Base-by-base conservation (phyloP, 2,888 invertebrate species). In the Melipona beecheii region DNA sequence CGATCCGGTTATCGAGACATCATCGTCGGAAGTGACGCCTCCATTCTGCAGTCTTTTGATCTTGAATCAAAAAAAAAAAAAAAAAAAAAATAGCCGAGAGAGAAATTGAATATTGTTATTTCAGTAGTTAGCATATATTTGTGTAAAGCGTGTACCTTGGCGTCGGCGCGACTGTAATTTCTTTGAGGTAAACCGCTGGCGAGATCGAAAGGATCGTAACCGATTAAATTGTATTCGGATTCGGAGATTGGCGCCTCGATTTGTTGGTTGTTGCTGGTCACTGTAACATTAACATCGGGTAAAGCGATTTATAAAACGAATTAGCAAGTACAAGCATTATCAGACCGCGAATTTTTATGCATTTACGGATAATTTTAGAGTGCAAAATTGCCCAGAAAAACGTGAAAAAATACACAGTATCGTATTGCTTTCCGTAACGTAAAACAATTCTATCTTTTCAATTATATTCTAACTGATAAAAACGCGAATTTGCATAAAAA, bases 181-280 rank as follows among this genome's bases (percentile, higher is more conserved):
- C 94, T 95, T 80, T 96, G 95, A 21, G 96, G 95, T 85, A 96
- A 95, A 36, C 97, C 96, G 84, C 96, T 96, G 87, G 97, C 95
- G 70, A 97, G 96, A 94, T 98, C 98, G 91, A 97, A 96, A 69
- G 97, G 95, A 21, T 97, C 95, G n/a, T 97, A 96, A 92, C 98
- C 98, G 94, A 97, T 96, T 43, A 97, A 94, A 89, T 97, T 97
- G 89, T 96, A 96, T 87, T 98, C 98, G 4, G 96, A 95, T 93
- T 97, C 97, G 0, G 97, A 97, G 62, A 96, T 96, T 2, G 97
- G 97, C 0, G 97, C 96, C 80, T 97, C 97, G 88, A 96, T 96
- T 89, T 97, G 96, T 49, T 75, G 74, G 43, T 24, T 50, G 2
- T 13, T 62, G 92, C 96, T 96, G 91, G 95, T 96, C 93, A 96